A percentile compares a stretch with the other conserved stretches of the same genome.
phyloP scores from a whole-genome alignment of 2,113 vertebrate genomes.

The Zosterops lateralis region DNA sequence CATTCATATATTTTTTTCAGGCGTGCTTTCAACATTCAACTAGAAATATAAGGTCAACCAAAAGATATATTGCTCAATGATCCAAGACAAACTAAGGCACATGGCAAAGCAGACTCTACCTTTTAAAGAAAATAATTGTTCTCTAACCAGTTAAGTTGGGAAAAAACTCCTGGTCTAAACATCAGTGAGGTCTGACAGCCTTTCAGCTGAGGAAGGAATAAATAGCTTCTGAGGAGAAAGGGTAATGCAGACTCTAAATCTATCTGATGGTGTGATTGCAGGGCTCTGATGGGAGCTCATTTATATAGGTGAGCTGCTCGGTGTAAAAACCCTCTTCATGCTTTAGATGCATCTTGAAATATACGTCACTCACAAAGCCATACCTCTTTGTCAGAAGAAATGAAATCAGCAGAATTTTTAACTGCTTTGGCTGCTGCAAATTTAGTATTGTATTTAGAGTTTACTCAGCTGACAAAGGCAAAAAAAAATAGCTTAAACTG shows the following conservation, averaged over 20 bases:
- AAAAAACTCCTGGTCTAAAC: neutral
- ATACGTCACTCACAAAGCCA: neutral
- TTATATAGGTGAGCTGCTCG: neutral
- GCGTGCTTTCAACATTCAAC: neutral
- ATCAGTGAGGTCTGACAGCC: conserved; percentile 14
- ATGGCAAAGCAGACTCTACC: neutral
- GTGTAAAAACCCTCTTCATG: conserved; percentile 7
- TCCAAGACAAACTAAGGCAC: neutral
- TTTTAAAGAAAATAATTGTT: conserved; percentile 11
- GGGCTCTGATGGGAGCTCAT: conserved; percentile 22
- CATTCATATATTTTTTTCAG: neutral
- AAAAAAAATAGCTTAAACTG: neutral
- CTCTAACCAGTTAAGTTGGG: neutral
- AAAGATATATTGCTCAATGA: neutral
- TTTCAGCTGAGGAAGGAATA: conserved; percentile 38
- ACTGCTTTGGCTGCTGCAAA: neutral
- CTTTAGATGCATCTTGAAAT: conserved; percentile 12
- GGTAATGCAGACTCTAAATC: conserved; percentile 11
- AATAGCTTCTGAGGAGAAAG: conserved; percentile 40
- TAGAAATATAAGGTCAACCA: neutral
- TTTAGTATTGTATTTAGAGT: neutral
- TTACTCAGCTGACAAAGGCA: neutral
- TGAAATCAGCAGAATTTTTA: neutral
- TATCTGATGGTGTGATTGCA: conserved; percentile 39
- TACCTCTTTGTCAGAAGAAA: neutral